Evolutionary conservation across 2,797 vertebrate species (phyloP), one percentile per base, ranked within the genome.

Genomic region (Cynopterus sphinx): DNA sequence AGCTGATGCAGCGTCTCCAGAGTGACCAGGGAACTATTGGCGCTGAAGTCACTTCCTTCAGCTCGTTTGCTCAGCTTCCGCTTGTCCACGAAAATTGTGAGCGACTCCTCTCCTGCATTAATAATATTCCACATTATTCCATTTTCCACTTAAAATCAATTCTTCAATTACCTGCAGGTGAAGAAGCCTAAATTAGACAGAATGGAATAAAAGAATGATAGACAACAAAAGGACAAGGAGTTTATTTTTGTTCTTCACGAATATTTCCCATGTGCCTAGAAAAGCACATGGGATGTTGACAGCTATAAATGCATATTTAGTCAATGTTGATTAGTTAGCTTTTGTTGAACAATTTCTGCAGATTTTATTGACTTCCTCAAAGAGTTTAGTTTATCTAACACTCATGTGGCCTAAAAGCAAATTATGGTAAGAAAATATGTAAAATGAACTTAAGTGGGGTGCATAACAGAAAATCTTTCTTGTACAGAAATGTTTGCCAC

Each of bases 71-170:
- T 99, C 98, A 99, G 98, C 98, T 99, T 99, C 98, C 99, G 98
- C 98, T 99, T 99, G 98, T 99, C 99, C 98, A 99, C 99, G 98
- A 99, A 99, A 99, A 99, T 99, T 4, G 99, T 99, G 98, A 99
- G 99, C 77, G 99, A 99, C 98, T 99, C 99, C 98, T 99, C 99
- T 97, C 99, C 99, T 99, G 98, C 12, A 97, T 26, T 95, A 59
- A 94, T 49, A 67, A 97, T 36, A 97, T 43, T 53, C 39, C 17
- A 59, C 22, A 73, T 92, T 71, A 95, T 55, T 92, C 17, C 31
- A 39, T 53, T 92, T 92, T 19, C 57, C 33, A 90, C 33, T 43
- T 55, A 41, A 79, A 71, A 74, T n/a, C 13, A 21, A 4, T 24
- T 26, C 21, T 73, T 51, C 7, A n/a, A 1, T 83, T 31, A 21